These are phyloP conservation scores for Bos indicus DNA, from an alignment of 2,113 vertebrate genomes.

Conservation along the genomic window DNA sequence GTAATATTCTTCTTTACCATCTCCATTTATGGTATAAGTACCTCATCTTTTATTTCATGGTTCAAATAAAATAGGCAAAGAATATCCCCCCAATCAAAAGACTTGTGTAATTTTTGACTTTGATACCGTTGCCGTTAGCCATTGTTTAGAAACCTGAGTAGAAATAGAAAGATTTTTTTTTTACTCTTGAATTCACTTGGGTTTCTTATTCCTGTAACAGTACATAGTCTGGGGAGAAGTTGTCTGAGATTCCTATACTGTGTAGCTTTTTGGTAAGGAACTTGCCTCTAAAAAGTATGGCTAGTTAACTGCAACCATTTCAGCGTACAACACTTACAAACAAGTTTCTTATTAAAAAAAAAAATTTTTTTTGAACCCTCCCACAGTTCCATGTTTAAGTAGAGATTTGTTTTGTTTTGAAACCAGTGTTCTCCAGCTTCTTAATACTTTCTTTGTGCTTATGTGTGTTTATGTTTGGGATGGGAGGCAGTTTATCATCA, in stretches of 20 bases:
- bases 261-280: not conserved
- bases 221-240: not conserved
- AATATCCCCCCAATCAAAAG: not conserved
- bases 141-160: not conserved
- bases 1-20: not conserved
- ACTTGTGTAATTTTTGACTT: constrained; percentile 17
- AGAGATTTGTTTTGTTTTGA: not conserved
- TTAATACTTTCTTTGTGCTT: not conserved
- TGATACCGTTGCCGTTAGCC: not conserved
- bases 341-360: not conserved
- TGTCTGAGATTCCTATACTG: not conserved
- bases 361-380: not conserved
- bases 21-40: not conserved
- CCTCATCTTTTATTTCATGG: not conserved
- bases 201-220: not conserved
- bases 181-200: not conserved
- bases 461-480: not conserved
- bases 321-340: not conserved
- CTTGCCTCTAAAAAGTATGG: not conserved
- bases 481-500: not conserved
- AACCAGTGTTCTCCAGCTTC: not conserved
- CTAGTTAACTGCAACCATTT: not conserved
- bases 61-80: not conserved
- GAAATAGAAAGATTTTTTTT: not conserved
- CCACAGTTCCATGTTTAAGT: not conserved